Evolutionary conservation across 2,888 invertebrate species (phyloP), one percentile per base, ranked within the genome.

Genomic region (Salpingus planirostris): DNA sequence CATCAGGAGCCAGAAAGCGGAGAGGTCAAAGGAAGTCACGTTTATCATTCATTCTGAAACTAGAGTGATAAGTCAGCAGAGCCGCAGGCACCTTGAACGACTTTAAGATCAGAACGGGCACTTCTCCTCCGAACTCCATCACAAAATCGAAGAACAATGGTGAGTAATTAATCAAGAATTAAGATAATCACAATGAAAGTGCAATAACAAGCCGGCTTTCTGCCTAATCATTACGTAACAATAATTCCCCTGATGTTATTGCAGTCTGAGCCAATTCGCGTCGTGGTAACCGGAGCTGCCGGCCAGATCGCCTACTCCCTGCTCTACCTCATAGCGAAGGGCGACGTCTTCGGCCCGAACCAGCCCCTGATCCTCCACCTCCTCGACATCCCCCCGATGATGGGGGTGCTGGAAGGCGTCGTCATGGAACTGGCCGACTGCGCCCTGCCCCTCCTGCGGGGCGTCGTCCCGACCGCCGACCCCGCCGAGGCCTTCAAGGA

Each of bases 261-360:
- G 36, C 64, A 86, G 84, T 69, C 76, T 55, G 79, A 82, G 66
- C 87, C 93, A 59, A 83, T 96, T 57, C 82, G 80, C 69, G 91
- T 97, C 45, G 84, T 93, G 38, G 87, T 99, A 15, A 98, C 97
- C 31, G 98, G 98, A 40, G 98, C 98, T 50, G 98, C 97, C 38
- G 98, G 98, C 11, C 98, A 99, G 69, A 99, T 98, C 50, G 96
- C 93, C 38, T 98, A 98, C 66, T 96, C 96, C 2, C 69, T 99
- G 24, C 70, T 98, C 8, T 91, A 91, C 60, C 88, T 92, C 69
- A 76, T 98, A 47, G 91, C 91, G 8, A 91, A 91, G 54, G 98
- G 97, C 38, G 86, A 90, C 62, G 93, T 96, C 1, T 97, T 97
- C 64, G 97, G 97, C 15, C 71, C 74, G 28, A 72, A 87, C 26